A percentile compares a stretch with the other conserved stretches of the same genome.
Evolutionary conservation across 2,888 invertebrate species (phyloP).

Genomic region (Nezara viridula): DNA sequence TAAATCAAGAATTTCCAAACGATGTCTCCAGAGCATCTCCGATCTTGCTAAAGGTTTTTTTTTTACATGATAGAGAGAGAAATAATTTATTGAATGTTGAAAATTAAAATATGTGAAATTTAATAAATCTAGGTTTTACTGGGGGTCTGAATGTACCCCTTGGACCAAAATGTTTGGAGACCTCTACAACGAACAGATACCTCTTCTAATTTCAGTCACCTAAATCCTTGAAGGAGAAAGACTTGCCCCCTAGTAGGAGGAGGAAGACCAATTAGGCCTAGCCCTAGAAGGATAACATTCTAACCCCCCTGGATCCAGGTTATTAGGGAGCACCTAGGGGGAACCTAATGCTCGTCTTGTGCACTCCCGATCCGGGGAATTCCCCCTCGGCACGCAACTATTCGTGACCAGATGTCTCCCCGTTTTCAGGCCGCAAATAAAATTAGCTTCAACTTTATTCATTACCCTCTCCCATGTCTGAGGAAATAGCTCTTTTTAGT

Average conservation of each 20-base stretch:
- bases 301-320: not conserved
- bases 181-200: too few relatives aligned
- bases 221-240: not conserved
- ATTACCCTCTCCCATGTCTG: not conserved
- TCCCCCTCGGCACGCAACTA: not conserved
- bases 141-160: too few relatives aligned
- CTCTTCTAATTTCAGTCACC: too few relatives aligned
- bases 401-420: constrained; percentile 31
- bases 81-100: too few relatives aligned
- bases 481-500: constrained; percentile 4
- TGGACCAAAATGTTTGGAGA: too few relatives aligned
- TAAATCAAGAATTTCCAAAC: too few relatives aligned
- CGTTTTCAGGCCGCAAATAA: not conserved
- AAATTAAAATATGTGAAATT: too few relatives aligned
- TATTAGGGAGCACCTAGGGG: constrained; percentile 14
- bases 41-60: too few relatives aligned
- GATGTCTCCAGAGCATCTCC: too few relatives aligned
- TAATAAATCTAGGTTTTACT: too few relatives aligned
- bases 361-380: not conserved
- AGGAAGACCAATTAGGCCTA: not conserved
- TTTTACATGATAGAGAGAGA: too few relatives aligned
- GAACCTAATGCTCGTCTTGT: not conserved
- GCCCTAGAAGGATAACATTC: not conserved
- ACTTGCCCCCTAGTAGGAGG: not conserved
- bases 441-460: constrained; percentile 27